Conservation (phyloP, 1,140 invertebrate species). For the Zaprionus kolodkinae region DNA sequence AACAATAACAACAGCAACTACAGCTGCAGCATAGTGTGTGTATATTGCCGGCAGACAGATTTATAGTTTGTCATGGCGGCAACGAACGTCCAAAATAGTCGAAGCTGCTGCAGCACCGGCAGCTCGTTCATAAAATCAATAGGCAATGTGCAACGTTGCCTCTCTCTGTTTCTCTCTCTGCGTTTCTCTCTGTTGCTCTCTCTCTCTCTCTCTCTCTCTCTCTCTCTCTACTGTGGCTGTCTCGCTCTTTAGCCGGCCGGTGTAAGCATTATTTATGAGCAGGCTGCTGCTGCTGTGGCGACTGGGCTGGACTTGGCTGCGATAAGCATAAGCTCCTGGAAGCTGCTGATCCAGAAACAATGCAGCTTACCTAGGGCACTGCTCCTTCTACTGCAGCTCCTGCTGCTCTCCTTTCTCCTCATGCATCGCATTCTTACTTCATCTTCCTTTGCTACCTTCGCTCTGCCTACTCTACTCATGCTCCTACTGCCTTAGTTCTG, state of each 20-base stretch:
- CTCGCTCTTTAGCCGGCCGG: slow-evolving; percentile 61
- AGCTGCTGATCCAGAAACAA: slow-evolving; percentile 2
- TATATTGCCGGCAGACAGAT: slow-evolving; percentile 69
- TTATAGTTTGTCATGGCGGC: slow-evolving; percentile 78
- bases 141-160: slow-evolving; percentile 43
- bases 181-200: not conserved
- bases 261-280: slow-evolving; percentile 47
- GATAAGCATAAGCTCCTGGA: slow-evolving; percentile 16
- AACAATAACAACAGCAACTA: slow-evolving; percentile 16
- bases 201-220: not conserved
- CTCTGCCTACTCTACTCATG: not conserved
- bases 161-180: not conserved
- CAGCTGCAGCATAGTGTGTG: slow-evolving; percentile 23
- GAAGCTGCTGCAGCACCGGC: slow-evolving; percentile 46
- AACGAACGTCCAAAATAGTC: slow-evolving; percentile 61
- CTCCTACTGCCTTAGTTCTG: not conserved
- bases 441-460: not conserved
- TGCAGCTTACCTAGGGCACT: not conserved
- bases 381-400: not conserved
- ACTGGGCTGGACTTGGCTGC: slow-evolving; percentile 3
- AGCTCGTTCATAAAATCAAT: slow-evolving; percentile 79
- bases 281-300: slow-evolving; percentile 5
- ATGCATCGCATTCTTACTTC: not conserved
- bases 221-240: too few species aligned
- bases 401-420: not conserved